Evolutionary conservation across 2,113 vertebrate genomes (phyloP).

Genomic region (Mormyrus lacerda): DNA sequence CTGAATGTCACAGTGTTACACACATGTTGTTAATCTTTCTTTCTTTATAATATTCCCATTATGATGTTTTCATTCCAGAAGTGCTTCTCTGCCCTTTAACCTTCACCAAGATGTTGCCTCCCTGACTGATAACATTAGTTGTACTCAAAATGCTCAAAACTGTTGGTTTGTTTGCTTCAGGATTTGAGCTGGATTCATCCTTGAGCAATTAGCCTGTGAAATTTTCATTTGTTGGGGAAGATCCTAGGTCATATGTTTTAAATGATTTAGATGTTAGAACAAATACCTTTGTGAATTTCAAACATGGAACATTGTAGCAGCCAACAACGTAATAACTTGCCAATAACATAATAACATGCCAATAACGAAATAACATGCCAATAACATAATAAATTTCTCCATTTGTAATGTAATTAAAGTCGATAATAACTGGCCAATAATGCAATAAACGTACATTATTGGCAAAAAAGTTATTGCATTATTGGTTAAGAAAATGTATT

Average conservation of each 20-base stretch:
- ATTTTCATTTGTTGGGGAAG: not conserved
- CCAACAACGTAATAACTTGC: not conserved
- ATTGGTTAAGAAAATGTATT: not conserved
- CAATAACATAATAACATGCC: not conserved
- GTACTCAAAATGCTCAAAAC: not conserved
- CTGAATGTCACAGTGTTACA: not conserved
- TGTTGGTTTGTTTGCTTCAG: not conserved
- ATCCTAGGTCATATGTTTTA: not conserved
- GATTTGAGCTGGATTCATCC: not conserved
- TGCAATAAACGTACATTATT: not conserved
- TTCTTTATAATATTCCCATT: not conserved
- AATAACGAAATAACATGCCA: not conserved
- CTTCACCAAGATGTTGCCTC: not conserved
- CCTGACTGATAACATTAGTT: not conserved
- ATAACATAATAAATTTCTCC: not conserved
- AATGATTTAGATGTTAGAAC: not conserved
- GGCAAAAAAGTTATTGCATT: not conserved
- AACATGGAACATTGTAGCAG: not conserved
- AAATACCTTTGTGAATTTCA: not conserved
- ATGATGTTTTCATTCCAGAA: not conserved
- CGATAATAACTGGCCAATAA: not conserved
- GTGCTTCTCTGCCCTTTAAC: not conserved
- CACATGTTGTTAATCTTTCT: not conserved
- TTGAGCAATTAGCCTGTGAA: not conserved
- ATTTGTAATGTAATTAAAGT: not conserved